Conservation (phyloP, 1,140 invertebrate genomes). For the Bactericera cockerelli region DNA sequence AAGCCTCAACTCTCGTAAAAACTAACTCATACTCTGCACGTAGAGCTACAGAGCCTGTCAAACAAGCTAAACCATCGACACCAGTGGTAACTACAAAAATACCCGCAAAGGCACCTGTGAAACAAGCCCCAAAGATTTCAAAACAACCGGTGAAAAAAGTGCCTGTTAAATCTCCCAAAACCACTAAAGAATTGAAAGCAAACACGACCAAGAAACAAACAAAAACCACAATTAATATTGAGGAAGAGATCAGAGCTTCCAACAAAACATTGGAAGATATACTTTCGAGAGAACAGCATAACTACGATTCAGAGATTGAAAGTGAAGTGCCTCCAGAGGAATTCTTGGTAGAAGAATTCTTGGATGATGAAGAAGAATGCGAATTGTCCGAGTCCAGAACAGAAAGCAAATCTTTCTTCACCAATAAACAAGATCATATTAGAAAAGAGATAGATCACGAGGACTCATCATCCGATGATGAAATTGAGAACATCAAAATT, state of each 20-base stretch:
- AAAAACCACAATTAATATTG: not conserved
- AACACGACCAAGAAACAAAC: conserved; percentile 14
- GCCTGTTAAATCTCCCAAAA: conserved; percentile 9
- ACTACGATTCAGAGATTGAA: conserved; percentile 20
- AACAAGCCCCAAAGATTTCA: conserved; percentile 35
- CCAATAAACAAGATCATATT: not conserved
- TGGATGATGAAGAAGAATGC: conserved; percentile 9
- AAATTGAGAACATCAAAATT: conserved; percentile 13
- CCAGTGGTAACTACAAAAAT: not conserved
- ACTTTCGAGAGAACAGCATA: not conserved
- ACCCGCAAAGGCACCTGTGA: conserved; percentile 33
- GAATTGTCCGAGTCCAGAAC: conserved; percentile 9
- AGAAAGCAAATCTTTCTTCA: conserved; percentile 9
- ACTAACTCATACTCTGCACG: not conserved
- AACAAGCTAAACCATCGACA: not conserved
- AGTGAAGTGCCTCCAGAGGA: conserved; percentile 25
- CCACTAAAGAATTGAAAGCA: conserved; percentile 8
- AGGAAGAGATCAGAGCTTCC: not conserved
- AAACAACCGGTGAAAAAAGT: conserved; percentile 6
- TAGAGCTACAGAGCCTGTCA: not conserved
- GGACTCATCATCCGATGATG: not conserved
- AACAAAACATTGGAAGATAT: not conserved
- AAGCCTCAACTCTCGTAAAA: conserved; percentile 10
- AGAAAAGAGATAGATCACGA: not conserved
- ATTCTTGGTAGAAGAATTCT: conserved; percentile 21